phyloP scores from a whole-genome alignment of 2,888 invertebrate genomes.

The Sarcophaga carnaria region DNA sequence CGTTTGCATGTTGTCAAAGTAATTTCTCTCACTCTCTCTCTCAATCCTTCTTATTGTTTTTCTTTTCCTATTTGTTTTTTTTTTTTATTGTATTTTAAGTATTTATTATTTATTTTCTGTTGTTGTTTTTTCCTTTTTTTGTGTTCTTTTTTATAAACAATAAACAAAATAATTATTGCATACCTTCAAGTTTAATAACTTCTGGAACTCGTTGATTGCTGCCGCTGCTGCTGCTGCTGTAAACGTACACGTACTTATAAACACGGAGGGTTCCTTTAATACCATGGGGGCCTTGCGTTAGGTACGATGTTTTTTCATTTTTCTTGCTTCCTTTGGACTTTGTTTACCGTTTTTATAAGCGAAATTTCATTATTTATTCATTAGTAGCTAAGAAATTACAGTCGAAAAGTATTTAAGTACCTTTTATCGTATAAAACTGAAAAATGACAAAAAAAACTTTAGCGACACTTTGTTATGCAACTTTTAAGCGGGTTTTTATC shows the following conservation, averaged over 20 bases:
- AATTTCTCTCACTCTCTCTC: not conserved
- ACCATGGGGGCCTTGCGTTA: not conserved
- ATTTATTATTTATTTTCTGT: slow-evolving; percentile 20
- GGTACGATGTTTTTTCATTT: not conserved
- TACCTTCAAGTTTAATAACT: slow-evolving; percentile 63
- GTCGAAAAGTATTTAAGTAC: slow-evolving; percentile 64
- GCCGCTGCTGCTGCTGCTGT: too few species aligned
- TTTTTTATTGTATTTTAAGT: slow-evolving; percentile 9
- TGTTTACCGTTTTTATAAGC: slow-evolving; percentile 36
- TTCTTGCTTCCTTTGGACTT: slow-evolving; percentile 26
- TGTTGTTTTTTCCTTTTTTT: not conserved
- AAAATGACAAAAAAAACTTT: slow-evolving; percentile 62
- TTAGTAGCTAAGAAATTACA: slow-evolving; percentile 63
- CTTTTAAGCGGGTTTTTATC: slow-evolving; percentile 61
- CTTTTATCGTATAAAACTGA: slow-evolving; percentile 51
- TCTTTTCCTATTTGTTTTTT: not conserved
- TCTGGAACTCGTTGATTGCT: not conserved
- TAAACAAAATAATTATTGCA: slow-evolving; percentile 69
- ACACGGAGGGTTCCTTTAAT: not conserved
- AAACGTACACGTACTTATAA: not conserved
- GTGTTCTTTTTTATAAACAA: slow-evolving; percentile 24
- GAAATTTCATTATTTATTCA: slow-evolving; percentile 69
- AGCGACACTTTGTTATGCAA: slow-evolving; percentile 69
- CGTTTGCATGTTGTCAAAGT: slow-evolving; percentile 26
- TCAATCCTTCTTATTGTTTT: not conserved